Evolutionary conservation across 2,113 vertebrate species (phyloP).

Genomic region (Bubo scandiacus): DNA sequence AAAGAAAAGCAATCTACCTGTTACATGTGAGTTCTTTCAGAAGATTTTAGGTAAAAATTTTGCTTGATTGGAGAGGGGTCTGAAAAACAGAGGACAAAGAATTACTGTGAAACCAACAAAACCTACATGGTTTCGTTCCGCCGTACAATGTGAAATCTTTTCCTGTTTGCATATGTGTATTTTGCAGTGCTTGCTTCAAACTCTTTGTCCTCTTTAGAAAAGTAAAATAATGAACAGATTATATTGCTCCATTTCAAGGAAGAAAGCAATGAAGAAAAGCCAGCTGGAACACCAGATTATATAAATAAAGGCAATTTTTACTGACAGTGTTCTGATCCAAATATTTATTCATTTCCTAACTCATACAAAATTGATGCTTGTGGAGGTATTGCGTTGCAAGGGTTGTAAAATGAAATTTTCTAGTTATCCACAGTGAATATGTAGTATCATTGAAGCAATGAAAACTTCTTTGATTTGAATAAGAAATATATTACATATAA

Average conservation of each 20-base stretch:
- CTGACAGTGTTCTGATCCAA: slow-evolving; percentile 42
- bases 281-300: not conserved
- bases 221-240: not conserved
- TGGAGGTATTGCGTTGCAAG: slow-evolving; percentile 10
- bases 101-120: not conserved
- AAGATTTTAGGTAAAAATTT: not conserved
- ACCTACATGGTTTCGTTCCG: not conserved
- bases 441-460: not conserved
- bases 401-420: slow-evolving; percentile 1
- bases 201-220: not conserved
- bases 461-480: not conserved
- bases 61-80: not conserved
- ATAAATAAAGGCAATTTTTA: slow-evolving; percentile 49
- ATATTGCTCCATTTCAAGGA: not conserved
- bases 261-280: not conserved
- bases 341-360: slow-evolving; percentile 54
- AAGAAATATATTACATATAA: not conserved
- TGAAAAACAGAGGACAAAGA: not conserved
- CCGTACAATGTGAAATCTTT: not conserved
- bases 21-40: not conserved
- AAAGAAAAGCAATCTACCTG: not conserved
- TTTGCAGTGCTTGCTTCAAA: not conserved
- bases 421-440: slow-evolving; percentile 29
- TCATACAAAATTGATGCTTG: slow-evolving; percentile 47
- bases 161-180: not conserved